Conservation (phyloP, 1,140 invertebrate genomes). For the Bombus picipes region DNA sequence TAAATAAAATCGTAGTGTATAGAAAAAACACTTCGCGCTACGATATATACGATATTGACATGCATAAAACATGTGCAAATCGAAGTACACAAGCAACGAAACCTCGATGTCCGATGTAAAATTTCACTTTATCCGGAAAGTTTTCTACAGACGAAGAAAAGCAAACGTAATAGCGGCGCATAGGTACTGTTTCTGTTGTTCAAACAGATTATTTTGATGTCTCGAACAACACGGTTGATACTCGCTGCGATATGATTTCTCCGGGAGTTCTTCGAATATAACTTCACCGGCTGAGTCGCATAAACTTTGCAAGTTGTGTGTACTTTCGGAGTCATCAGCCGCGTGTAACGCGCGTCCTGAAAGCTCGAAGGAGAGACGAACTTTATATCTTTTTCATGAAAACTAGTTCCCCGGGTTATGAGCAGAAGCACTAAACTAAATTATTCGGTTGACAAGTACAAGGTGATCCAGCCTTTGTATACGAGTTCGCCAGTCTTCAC, state of each 20-base stretch:
- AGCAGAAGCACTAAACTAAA: constrained; percentile 39
- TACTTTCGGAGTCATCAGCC: constrained; percentile 61
- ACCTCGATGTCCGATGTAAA: constrained; percentile 36
- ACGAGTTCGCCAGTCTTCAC: background rate
- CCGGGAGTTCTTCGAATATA: constrained; percentile 45
- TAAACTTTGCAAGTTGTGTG: constrained; percentile 64
- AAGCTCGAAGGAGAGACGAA: constrained; percentile 47
- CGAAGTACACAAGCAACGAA: background rate
- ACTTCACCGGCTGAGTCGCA: constrained; percentile 42
- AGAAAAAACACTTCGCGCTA: background rate
- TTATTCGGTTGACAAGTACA: constrained; percentile 45
- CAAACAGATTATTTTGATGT: constrained; percentile 62
- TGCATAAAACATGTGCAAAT: background rate
- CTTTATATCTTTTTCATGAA: constrained; percentile 64
- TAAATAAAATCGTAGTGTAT: background rate
- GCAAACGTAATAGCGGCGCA: constrained; percentile 28
- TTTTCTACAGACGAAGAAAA: constrained; percentile 32
- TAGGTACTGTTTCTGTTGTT: constrained; percentile 26
- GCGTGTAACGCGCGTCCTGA: constrained; percentile 39
- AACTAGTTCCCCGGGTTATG: constrained; percentile 56
- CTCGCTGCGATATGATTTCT: constrained; percentile 60
- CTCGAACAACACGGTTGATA: constrained; percentile 43
- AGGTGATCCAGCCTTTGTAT: constrained; percentile 36
- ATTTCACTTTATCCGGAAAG: constrained; percentile 42
- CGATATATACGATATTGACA: background rate